A percentile compares a stretch with the other conserved stretches of the same genome.
Evolutionary conservation across 1,140 invertebrate species (phyloP).

Genomic region (Euura lappo): DNA sequence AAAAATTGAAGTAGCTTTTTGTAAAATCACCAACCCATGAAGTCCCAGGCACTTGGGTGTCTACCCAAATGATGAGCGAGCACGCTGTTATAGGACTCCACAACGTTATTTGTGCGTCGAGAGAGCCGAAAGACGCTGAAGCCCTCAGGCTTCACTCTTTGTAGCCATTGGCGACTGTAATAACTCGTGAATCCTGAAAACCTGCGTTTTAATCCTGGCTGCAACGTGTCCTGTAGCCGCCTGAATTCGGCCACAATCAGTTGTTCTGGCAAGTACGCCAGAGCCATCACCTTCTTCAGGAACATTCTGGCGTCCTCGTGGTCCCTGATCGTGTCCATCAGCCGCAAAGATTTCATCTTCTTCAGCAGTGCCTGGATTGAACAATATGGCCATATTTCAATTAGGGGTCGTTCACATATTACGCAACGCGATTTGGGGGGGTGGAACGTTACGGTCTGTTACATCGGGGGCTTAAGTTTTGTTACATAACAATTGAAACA

Average conservation of each 20-base stretch:
- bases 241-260: not conserved
- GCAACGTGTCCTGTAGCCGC: not conserved
- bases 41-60: conserved; percentile 14
- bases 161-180: conserved; percentile 7
- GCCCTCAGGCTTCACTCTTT: not conserved
- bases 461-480: no score
- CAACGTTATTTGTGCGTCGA: conserved; percentile 9
- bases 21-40: conserved; percentile 9
- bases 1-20: no score
- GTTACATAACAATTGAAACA: no score
- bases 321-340: not conserved
- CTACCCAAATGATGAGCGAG: not conserved
- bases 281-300: not conserved
- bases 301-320: conserved; percentile 7
- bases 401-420: no score
- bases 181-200: not conserved
- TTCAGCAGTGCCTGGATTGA: conserved; percentile 12
- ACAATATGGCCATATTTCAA: conserved; percentile 13
- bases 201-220: not conserved
- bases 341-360: not conserved
- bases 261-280: conserved; percentile 9
- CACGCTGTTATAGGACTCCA: conserved; percentile 16
- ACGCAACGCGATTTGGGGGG: no score
- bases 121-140: conserved; percentile 12
- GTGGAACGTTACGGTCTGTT: no score